A percentile compares a stretch with the other conserved stretches of the same genome.
phyloP scores from a whole-genome alignment of 2,888 invertebrate genomes.

The Microdon myrmicae region DNA sequence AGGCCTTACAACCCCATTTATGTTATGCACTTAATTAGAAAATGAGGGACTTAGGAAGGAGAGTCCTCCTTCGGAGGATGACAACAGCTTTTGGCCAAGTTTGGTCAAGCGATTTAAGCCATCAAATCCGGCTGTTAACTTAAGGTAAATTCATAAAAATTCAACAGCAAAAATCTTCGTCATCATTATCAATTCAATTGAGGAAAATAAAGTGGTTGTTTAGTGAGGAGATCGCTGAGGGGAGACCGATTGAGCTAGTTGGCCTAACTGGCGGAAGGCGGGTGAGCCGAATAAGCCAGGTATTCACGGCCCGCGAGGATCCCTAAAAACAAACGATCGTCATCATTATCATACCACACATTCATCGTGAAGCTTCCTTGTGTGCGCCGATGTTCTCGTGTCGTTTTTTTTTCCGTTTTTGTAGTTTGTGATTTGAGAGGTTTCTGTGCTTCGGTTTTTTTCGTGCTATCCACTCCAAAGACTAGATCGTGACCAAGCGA shows the following conservation, averaged over 20 bases:
- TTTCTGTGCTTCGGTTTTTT: background rate
- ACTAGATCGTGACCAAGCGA: conserved; percentile 67
- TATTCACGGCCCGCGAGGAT: conserved; percentile 10
- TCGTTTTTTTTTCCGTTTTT: conserved; percentile 5
- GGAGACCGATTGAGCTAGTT: too few species aligned
- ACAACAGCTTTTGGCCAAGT: conserved; percentile 25
- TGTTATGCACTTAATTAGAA: conserved; percentile 45
- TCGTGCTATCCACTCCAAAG: conserved; percentile 24
- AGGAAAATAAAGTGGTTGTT: too few species aligned
- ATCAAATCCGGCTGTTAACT: conserved; percentile 50
- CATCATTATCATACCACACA: conserved; percentile 52
- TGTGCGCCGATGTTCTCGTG: conserved; percentile 6
- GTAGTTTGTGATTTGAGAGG: conserved; percentile 15
- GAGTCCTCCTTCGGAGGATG: background rate
- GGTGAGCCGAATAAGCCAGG: conserved; percentile 7
- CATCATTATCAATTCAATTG: conserved; percentile 53
- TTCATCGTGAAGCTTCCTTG: conserved; percentile 21
- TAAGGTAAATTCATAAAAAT: conserved; percentile 50
- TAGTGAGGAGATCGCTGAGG: too few species aligned
- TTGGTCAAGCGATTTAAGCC: conserved; percentile 47
- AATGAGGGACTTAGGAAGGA: background rate
- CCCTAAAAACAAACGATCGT: conserved; percentile 43
- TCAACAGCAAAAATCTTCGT: conserved; percentile 39
- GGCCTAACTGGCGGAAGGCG: too few species aligned
- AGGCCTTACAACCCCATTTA: conserved; percentile 44